Evolutionary conservation across 2,888 invertebrate species (phyloP).

Genomic region (Onchidella celtica): DNA sequence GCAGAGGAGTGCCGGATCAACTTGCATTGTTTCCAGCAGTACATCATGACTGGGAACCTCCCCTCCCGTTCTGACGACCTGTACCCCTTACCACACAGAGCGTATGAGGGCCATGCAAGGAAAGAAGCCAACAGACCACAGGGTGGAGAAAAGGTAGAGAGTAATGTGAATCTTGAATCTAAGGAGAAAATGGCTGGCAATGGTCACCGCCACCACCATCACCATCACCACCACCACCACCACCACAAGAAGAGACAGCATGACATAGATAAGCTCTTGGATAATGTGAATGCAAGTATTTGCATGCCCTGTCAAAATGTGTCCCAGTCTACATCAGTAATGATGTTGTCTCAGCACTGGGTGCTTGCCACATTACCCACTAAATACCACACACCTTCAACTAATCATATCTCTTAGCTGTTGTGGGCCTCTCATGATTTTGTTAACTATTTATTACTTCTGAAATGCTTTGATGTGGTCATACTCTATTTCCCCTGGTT

Average conservation of each 20-base stretch:
- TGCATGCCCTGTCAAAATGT: constrained; percentile 23
- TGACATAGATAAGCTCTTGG: constrained; percentile 3
- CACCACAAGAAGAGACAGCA: constrained; percentile 28
- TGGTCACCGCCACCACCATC: constrained; percentile 48
- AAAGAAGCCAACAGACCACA: constrained; percentile 15
- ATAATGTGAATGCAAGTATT: constrained; percentile 26
- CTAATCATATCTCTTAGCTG: too few species aligned
- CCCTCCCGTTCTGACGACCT: constrained; percentile 55
- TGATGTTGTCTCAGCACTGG: too few species aligned
- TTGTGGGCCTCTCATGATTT: too few species aligned
- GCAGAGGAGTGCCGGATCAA: constrained; percentile 89
- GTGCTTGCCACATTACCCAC: too few species aligned
- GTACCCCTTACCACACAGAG: constrained; percentile 71
- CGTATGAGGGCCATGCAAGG: constrained; percentile 58
- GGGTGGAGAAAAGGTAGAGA: constrained; percentile 26
- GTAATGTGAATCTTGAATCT: neutral
- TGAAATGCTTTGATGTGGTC: too few species aligned
- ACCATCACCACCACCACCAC: constrained; percentile 44
- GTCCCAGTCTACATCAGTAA: too few species aligned
- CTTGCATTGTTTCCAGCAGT: constrained; percentile 88
- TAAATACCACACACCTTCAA: too few species aligned
- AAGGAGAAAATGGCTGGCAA: constrained; percentile 23
- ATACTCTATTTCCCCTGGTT: too few species aligned
- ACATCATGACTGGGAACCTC: constrained; percentile 63
- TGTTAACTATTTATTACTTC: too few species aligned